Percentiles rank a stretch among this genome's conserved stretches.
Evolutionary conservation across 1,140 invertebrate species (phyloP).

Genomic region (Camponotus floridanus): DNA sequence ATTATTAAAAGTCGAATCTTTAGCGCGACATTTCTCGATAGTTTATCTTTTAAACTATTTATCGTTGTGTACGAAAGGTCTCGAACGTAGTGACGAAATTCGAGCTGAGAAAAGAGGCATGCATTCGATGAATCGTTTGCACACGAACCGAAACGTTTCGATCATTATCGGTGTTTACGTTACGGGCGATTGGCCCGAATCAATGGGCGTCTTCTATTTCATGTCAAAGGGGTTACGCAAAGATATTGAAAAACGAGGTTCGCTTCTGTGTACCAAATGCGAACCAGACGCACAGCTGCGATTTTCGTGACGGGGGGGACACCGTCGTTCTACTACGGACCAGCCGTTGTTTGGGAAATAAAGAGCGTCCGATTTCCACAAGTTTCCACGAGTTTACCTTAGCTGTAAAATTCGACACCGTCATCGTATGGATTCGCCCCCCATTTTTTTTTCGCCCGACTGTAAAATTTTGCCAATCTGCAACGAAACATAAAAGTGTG

Average conservation of each 20-base stretch:
- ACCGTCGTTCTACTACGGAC: background rate
- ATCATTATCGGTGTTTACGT: constrained; percentile 73
- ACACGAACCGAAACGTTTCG: constrained; percentile 52
- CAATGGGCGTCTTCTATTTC: constrained; percentile 64
- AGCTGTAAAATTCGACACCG: constrained; percentile 43
- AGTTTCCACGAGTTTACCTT: constrained; percentile 31
- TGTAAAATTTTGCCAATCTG: constrained; percentile 8
- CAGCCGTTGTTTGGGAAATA: constrained; percentile 49
- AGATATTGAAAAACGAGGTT: constrained; percentile 55
- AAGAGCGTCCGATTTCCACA: constrained; percentile 61
- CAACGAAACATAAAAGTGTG: constrained; percentile 4
- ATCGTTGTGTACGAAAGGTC: background rate
- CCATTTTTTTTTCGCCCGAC: constrained; percentile 14
- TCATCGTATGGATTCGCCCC: background rate
- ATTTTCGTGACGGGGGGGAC: background rate
- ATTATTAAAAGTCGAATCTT: constrained; percentile 14
- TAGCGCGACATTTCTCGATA: background rate
- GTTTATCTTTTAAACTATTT: constrained; percentile 32
- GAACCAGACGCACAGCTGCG: constrained; percentile 24
- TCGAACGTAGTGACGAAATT: background rate
- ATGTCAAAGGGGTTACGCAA: constrained; percentile 57
- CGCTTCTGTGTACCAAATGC: background rate
- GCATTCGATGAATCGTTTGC: background rate
- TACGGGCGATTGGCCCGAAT: constrained; percentile 64
- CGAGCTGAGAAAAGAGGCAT: background rate